phyloP scores from a whole-genome alignment of 2,888 invertebrate species.

The Agrilus cyanescens region DNA sequence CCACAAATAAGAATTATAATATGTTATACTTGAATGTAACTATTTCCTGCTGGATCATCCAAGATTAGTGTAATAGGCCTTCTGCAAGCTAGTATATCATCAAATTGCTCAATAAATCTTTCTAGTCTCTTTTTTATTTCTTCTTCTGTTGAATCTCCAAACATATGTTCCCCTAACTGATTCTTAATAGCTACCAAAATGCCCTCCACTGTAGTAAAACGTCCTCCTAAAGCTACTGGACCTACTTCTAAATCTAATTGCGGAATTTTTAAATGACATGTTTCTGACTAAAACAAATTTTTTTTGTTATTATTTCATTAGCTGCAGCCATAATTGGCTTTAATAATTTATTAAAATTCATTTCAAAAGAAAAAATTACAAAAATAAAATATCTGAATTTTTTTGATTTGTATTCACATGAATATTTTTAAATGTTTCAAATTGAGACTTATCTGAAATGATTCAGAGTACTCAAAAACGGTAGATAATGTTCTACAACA shows the following conservation, averaged over 20 bases:
- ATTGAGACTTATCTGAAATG: no score
- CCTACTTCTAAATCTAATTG: conserved; percentile 83
- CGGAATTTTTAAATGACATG: conserved; percentile 66
- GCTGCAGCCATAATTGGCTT: background rate
- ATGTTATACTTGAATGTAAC: conserved; percentile 64
- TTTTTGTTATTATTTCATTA: background rate
- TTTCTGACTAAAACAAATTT: conserved; percentile 54
- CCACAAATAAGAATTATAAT: background rate
- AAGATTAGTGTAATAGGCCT: conserved; percentile 62
- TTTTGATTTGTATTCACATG: no score
- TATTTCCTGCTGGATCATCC: conserved; percentile 97
- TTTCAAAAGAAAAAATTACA: conserved; percentile 3
- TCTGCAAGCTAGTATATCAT: conserved; percentile 52
- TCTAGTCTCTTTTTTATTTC: conserved; percentile 43
- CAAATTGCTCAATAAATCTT: conserved; percentile 53
- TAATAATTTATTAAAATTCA: conserved; percentile 2
- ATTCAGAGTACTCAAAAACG: no score
- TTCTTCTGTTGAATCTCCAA: conserved; percentile 59
- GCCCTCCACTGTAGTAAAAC: conserved; percentile 94
- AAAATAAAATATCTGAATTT: no score
- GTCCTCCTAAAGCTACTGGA: conserved; percentile 73
- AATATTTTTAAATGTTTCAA: no score
- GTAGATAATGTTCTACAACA: no score
- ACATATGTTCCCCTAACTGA: conserved; percentile 55
- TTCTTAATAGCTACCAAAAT: conserved; percentile 65